Evolutionary conservation across 2,888 invertebrate species (phyloP).

Genomic region (Synanthedon andrenaeformis): DNA sequence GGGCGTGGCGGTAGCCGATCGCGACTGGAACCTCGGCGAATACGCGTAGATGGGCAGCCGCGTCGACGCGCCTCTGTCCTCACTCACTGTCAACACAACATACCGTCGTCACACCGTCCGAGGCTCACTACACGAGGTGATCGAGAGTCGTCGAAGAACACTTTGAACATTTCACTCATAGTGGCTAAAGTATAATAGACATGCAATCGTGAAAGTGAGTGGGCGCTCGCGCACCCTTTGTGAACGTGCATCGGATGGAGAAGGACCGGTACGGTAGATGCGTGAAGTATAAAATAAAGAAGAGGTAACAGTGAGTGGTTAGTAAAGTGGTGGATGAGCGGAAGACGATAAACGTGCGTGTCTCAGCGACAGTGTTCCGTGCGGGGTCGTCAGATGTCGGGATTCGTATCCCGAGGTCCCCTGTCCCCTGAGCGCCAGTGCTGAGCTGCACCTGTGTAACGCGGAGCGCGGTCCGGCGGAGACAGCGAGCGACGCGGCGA

Average conservation of each 20-base stretch:
- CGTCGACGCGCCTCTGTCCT: constrained; percentile 37
- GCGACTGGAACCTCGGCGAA: constrained; percentile 81
- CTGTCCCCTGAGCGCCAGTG: constrained; percentile 16
- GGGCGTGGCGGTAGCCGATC: constrained; percentile 92
- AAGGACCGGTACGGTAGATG: constrained; percentile 58
- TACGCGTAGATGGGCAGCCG: constrained; percentile 69
- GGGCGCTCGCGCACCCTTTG: constrained; percentile 17
- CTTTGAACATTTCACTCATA: constrained; percentile 1
- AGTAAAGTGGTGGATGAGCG: constrained; percentile 64
- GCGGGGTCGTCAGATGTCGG: constrained; percentile 32
- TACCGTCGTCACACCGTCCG: constrained; percentile 18
- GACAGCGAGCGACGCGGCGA: constrained; percentile 87
- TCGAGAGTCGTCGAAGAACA: constrained; percentile 4
- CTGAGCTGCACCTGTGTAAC: constrained; percentile 68
- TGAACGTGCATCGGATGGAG: constrained; percentile 52
- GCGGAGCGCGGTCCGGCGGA: constrained; percentile 76
- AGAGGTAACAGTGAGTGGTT: constrained; percentile 55
- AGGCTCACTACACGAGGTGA: constrained; percentile 7
- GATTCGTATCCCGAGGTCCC: background rate
- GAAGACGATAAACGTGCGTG: constrained; percentile 52
- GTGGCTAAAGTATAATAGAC: constrained; percentile 4
- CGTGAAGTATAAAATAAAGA: constrained; percentile 44
- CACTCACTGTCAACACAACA: constrained; percentile 37
- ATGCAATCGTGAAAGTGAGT: constrained; percentile 19
- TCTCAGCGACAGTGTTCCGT: constrained; percentile 63